Base-by-base conservation (phyloP, 2,888 invertebrate species). In the Neria commutata region DNA sequence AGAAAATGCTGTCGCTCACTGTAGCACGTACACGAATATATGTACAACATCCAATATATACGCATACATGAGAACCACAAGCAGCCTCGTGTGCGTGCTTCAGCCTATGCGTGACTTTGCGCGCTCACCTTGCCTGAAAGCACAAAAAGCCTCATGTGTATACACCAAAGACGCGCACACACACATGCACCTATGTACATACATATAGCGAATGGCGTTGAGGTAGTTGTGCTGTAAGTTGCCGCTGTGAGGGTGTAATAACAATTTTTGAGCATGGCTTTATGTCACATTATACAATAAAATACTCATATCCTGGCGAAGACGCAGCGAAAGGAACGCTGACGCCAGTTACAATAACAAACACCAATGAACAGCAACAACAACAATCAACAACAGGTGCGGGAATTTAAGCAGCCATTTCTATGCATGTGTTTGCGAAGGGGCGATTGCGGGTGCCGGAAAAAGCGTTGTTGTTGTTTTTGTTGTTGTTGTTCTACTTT, bases 221-320 rank as follows among this genome's bases (percentile, higher is more conserved):
- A n/a, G n/a, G n/a, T n/a, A n/a, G n/a, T n/a, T n/a, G n/a, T n/a
- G n/a, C n/a, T n/a, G n/a, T n/a, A n/a, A n/a, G n/a, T n/a, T n/a
- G n/a, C n/a, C n/a, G n/a, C 17, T 6, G 33, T 57, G 26, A 51
- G 52, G 34, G 57, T 24, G 45, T 45, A 57, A 52, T 57, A 57
- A 52, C 33, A 50, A 50, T 56, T 56, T 56, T 45, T 40, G 21
- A 50, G 42, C 29, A 50, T 24, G 45, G 50, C 24, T 56, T 56
- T 51, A 45, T 56, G 34, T 56, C 46, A 46, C 23, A 42, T 34
- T 51, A 56, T 46, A 51, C 46, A 33, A 56, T 56, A 51, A 56
- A 56, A 46, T 23, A 50, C 24, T 23, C 42, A 23, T 17, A 42
- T 19, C 17, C 42, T 42, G 17, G 21, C 42, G 21, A 42, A 52